These are phyloP conservation scores for Myrmecobius fasciatus DNA, from an alignment of 2,113 vertebrate genomes.

Conservation along the genomic window DNA sequence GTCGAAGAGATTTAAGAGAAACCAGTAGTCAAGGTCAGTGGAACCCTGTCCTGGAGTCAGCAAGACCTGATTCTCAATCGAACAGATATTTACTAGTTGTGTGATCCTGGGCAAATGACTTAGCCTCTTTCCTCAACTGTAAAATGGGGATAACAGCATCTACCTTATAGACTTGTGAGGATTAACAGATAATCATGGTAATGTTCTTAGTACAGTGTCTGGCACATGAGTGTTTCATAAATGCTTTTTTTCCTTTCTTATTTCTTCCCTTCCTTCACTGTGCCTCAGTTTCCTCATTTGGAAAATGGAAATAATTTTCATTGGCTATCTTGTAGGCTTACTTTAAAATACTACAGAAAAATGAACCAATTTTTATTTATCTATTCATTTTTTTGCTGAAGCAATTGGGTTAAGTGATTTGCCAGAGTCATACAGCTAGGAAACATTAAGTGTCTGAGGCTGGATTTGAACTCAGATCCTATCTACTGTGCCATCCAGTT, in stretches of 20 bases:
- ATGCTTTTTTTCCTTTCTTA: neutral
- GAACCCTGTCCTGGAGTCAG: neutral
- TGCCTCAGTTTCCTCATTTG: neutral
- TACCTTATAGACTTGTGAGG: neutral
- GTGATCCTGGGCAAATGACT: neutral
- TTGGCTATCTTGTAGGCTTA: neutral
- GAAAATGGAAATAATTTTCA: neutral
- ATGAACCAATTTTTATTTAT: too few relatives aligned
- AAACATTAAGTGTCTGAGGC: too few relatives aligned
- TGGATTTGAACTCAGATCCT: too few relatives aligned
- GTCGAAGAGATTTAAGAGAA: neutral
- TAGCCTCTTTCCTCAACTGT: neutral
- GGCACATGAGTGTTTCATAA: neutral
- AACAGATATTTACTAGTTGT: neutral
- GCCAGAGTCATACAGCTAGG: too few relatives aligned
- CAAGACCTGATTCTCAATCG: neutral
- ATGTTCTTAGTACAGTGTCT: neutral
- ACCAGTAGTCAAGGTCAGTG: neutral
- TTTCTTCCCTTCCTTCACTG: neutral
- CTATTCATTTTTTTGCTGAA: too few relatives aligned
- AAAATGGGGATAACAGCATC: neutral
- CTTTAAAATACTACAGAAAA: too few relatives aligned
- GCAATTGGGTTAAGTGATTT: too few relatives aligned
- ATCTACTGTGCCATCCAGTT: too few relatives aligned
- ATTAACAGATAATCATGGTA: neutral